Evolutionary conservation across 1,140 invertebrate species (phyloP), one percentile per base, ranked within the genome.

Genomic region (Belonocnema kinseyi): DNA sequence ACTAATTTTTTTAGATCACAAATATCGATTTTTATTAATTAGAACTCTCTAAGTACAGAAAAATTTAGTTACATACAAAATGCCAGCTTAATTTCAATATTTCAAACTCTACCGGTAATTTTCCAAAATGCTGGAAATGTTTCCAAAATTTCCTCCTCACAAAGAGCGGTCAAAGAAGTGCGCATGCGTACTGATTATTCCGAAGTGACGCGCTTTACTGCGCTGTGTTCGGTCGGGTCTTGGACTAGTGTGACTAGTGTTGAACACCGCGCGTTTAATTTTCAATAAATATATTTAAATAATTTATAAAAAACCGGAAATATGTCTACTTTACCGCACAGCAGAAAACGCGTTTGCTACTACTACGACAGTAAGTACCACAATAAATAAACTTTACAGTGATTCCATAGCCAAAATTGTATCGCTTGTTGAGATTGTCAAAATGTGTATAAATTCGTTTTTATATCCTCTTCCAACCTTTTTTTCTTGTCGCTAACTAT

Each of bases 331-430:
- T 93, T 95, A 91, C 94, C 95, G 13, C 97, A 97, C 83, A 97
- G 94, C 85, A 97, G 97, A 88, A 98, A 98, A 91, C 94, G 96
- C 89, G 97, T 99, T 76, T 99, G 98, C 91, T 99, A 99, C 92
- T 99, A 99, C 92, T 99, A 99, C 88, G 98, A 99, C 90, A 98
- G 98, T 99, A 94, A 97, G 97, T 97, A 91, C 54, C 73, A 78
- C 26, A 10, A 78, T 52, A 78, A 73, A 17, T 66, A 40, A 66
- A 40, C 14, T 66, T 66, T 40, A 40, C 7, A 40, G 0, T 40
- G n/a, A 66, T 79, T 79, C 77, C 14, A 40, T 51, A 50, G 70
- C 19, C 85, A 85, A 86, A 86, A 26, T 53, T 46, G 71, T 19
- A 8, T 56, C 58, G 72, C 52, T 75, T 74, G 66, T 77, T 61